Base-by-base conservation (phyloP, 2,888 invertebrate genomes). In the Bembecia ichneumoniformis region DNA sequence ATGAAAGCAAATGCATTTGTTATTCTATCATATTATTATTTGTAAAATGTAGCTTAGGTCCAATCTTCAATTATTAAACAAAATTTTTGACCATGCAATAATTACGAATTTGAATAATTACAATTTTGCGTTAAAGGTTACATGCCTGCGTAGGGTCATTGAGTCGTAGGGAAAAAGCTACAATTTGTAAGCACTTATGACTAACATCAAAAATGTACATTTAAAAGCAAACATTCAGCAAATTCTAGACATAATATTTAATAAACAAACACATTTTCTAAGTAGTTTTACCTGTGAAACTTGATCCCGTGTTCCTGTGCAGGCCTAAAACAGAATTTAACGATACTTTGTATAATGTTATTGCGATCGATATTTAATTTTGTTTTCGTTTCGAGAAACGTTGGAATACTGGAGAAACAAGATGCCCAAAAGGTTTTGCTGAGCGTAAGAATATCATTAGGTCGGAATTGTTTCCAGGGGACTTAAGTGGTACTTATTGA, bases 311-410 rank as follows among this genome's bases (percentile, higher is more conserved):
- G 74, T 65, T 69, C 71, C 77, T 65, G 81, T 57, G 66, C 81
- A 81, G 81, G 81, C 81, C 81, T 81, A 81, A 77, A 82, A 82
- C 80, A 82, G 78, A 81, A 80, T 81, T 75, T 65, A 74, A 78
- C 76, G 64, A 70, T 70, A 75, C 71, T 69, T 71, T 75, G 72
- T 74, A 76, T 72, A 76, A 71, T 66, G 55, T 65, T 67, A 71
- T 67, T 57, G 62, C 59, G 62, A 68, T 71, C 71, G 66, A 69
- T 66, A 67, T 65, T 66, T 59, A 61, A 68, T 68, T 70, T 66
- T 53, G 62, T 57, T 62, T 63, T 57, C 54, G 52, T 53, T 58
- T 43, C 51, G 50, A 53, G 55, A 51, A 53, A 54, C 51, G 28
- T 43, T 49, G 47, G 40, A 46, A 49, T 55, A 55, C 56, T 55